phyloP scores from a whole-genome alignment of 2,113 vertebrate species.

The Muscicapa adusta region DNA sequence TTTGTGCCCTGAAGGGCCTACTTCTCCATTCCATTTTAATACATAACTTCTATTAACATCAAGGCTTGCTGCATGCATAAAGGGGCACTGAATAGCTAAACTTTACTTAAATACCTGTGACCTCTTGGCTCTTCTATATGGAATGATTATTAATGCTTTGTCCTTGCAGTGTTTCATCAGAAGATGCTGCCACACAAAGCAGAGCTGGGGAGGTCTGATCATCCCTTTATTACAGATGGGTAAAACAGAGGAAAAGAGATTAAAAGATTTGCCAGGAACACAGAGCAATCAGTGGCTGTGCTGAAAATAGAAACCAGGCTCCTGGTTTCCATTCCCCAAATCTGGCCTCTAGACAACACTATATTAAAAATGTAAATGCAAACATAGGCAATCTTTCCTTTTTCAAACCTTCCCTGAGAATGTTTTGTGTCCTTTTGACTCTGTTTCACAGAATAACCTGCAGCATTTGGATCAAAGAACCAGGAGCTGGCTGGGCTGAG shows the following conservation, averaged over 20 bases:
- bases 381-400: background rate
- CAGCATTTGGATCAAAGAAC: background rate
- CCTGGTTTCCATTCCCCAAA: conserved; percentile 39
- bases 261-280: conserved; percentile 56
- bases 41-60: background rate
- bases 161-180: background rate
- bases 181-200: background rate
- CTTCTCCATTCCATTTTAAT: background rate
- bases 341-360: conserved; percentile 40
- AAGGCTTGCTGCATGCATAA: background rate
- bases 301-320: conserved; percentile 51
- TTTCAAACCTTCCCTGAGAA: background rate
- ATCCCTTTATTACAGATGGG: conserved; percentile 48
- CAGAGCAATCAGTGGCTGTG: conserved; percentile 39
- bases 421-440: background rate
- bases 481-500: background rate
- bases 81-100: background rate
- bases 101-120: background rate
- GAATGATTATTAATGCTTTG: background rate
- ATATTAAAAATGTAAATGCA: conserved; percentile 56
- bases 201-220: background rate
- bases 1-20: background rate
- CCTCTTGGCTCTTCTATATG: background rate
- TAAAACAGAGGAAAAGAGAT: conserved; percentile 52
- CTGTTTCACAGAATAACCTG: background rate